Base-by-base conservation (phyloP, 1,140 invertebrate species). In the Hycleus cichorii region DNA sequence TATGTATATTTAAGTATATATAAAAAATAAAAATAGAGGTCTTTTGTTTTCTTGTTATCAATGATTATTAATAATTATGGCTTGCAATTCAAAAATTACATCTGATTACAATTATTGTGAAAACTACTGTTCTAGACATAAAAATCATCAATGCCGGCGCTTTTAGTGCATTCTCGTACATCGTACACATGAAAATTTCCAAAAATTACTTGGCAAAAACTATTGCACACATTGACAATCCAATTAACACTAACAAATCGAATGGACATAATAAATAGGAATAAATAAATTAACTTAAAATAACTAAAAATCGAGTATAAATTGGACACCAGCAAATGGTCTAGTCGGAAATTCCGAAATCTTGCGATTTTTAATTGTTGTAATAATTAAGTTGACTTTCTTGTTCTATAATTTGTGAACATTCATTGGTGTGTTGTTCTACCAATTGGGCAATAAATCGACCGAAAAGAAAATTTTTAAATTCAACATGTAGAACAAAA, bases 101-200 rank as follows among this genome's bases (percentile, higher is more conserved):
- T 65, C 52, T 60, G 64, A 65, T 63, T 65, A 65, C 59, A 63
- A 57, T 65, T 51, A 49, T 65, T 32, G 32, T 32, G 32, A 60
- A 63, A 63, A 63, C 61, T 63, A 65, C 61, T 60, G 60, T 43
- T 63, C 64, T 65, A 64, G 57, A 64, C 63, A 64, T 60, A 64
- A 18, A 18, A 62, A 64, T 64, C 53, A 62, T 63, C 25, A 18
- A 18, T 18, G 18, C 62, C 60, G 62, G 57, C 57, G 62, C 58
- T 64, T 62, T 64, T 62, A 64, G 59, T 47, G 4, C 4, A 7
- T 5, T 5, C 7, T 32, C 4, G 7, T 4, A 4, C 27, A 32
- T 32, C 0, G 27, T 4, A 32, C 18, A 18, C 18, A 18, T 18
- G 18, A 18, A 18, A 18, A 39, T 39, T 39, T 39, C 39, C 39